A percentile compares a stretch with the other conserved stretches of the same genome.
phyloP scores from a whole-genome alignment of 2,888 invertebrate species.

The Hydroisotoma schaefferi region DNA sequence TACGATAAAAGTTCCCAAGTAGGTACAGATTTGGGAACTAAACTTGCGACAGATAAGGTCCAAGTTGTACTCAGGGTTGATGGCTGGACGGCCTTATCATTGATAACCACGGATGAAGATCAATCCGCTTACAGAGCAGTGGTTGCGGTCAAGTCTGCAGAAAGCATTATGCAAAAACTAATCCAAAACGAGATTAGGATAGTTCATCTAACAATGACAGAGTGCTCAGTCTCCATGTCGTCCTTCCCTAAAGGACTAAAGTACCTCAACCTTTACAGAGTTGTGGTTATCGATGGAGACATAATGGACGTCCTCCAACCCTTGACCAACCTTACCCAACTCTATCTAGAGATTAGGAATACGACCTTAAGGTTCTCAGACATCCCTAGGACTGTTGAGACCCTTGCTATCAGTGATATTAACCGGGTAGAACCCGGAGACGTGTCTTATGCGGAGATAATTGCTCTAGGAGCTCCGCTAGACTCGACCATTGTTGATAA shows the following conservation, averaged over 20 bases:
- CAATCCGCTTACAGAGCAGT: neutral
- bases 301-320: neutral
- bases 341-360: constrained; percentile 15
- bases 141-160: constrained; percentile 6
- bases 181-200: neutral
- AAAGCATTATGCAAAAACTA: constrained; percentile 2
- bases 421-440: neutral
- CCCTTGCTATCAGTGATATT: constrained; percentile 11
- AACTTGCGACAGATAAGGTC: neutral
- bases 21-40: neutral
- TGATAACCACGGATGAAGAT: neutral
- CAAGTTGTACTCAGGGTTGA: constrained; percentile 10
- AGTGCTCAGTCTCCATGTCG: neutral
- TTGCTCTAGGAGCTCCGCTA: constrained; percentile 6
- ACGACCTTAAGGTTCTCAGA: neutral
- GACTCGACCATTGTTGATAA: constrained; percentile 7
- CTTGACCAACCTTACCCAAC: neutral
- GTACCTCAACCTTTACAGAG: constrained; percentile 18
- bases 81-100: constrained; percentile 13
- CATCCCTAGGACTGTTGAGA: constrained; percentile 9
- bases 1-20: constrained; percentile 7
- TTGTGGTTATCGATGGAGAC: neutral
- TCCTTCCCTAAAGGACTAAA: constrained; percentile 10
- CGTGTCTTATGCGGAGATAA: neutral
- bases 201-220: constrained; percentile 16